Evolutionary conservation across 2,888 invertebrate species (phyloP).

Genomic region (Diloba caeruleocephala): DNA sequence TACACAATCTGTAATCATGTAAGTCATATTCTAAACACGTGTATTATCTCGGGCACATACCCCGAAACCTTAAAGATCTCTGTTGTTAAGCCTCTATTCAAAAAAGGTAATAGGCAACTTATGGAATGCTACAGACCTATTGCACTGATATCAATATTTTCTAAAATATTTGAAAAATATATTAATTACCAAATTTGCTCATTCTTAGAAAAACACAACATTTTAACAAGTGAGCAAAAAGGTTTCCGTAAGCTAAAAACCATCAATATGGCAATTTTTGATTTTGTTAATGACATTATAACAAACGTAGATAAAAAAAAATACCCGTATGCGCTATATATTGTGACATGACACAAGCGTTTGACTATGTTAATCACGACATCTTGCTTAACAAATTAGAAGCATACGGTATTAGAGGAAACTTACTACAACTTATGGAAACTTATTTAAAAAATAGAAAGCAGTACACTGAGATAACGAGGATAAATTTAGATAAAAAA

Average conservation of each 20-base stretch:
- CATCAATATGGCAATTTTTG: conserved; percentile 1
- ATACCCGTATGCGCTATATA: conserved; percentile 4
- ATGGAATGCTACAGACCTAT: neutral
- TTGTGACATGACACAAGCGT: conserved; percentile 5
- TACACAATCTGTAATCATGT: neutral
- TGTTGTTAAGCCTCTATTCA: neutral
- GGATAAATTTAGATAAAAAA: no score
- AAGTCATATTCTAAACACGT: conserved; percentile 1
- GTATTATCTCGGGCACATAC: neutral
- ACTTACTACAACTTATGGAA: no score
- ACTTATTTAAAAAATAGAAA: no score
- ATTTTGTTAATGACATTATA: neutral
- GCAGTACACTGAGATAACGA: no score
- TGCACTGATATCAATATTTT: neutral
- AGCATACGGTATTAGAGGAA: no score
- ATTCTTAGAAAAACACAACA: neutral
- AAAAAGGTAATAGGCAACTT: neutral
- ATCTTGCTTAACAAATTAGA: conserved; percentile 1
- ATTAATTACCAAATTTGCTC: no score
- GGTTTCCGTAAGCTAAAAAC: neutral
- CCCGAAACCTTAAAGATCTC: neutral
- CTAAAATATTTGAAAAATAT: conserved; percentile 2
- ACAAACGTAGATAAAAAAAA: neutral
- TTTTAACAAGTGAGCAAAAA: neutral
- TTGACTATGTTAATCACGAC: conserved; percentile 1